phyloP scores from a whole-genome alignment of 2,797 vertebrate species.

The Betta splendens region DNA sequence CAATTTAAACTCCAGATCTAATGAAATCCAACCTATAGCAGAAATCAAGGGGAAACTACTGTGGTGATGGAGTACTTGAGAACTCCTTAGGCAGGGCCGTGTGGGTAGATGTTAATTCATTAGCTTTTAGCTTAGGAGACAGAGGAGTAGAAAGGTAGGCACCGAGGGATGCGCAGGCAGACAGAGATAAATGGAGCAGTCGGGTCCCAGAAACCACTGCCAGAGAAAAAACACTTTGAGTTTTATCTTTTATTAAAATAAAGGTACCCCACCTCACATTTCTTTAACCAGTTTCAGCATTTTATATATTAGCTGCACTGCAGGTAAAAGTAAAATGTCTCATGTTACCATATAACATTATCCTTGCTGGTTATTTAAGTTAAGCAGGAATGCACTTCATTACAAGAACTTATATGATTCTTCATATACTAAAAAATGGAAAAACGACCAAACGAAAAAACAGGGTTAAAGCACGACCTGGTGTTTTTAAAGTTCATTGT shows the following conservation, averaged over 20 bases:
- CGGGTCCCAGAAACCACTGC: constrained; percentile 21
- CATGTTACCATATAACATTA: too few species aligned
- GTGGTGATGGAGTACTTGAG: constrained; percentile 45
- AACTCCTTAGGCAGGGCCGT: constrained; percentile 38
- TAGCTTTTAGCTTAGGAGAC: constrained; percentile 45
- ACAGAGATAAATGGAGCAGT: constrained; percentile 52
- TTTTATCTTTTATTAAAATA: background rate
- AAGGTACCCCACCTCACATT: constrained; percentile 12
- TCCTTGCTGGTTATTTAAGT: background rate
- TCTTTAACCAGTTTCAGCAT: background rate
- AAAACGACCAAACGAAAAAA: background rate
- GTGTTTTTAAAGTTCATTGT: background rate
- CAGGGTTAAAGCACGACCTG: background rate
- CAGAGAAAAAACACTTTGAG: constrained; percentile 5
- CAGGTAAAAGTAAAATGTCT: constrained; percentile 5
- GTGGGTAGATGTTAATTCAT: constrained; percentile 61
- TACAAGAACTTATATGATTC: background rate
- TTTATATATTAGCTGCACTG: constrained; percentile 3
- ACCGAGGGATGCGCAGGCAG: constrained; percentile 47
- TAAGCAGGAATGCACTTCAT: background rate
- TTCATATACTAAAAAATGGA: background rate
- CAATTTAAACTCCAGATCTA: constrained; percentile 25
- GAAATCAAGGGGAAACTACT: constrained; percentile 37
- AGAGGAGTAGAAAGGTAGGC: constrained; percentile 23
- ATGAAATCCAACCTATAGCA: constrained; percentile 25